A percentile compares a stretch with the other conserved stretches of the same genome.
Conservation (phyloP, 2,797 vertebrate genomes). For the Somateria mollissima region DNA sequence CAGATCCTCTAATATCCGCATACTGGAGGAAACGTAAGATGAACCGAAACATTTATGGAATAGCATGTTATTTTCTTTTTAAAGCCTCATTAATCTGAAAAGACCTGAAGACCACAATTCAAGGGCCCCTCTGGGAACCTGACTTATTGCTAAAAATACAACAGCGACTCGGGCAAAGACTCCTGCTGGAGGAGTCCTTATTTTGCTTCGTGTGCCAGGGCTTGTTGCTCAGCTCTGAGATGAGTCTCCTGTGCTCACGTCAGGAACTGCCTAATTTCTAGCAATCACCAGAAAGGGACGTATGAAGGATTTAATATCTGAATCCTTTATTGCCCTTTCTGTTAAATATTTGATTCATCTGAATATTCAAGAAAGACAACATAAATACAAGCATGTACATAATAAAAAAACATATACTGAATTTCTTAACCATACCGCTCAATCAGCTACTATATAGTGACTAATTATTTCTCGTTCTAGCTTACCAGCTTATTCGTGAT, state of each 20-base stretch:
- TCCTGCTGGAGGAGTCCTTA: neutral
- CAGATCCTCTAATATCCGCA: neutral
- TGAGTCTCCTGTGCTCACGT: neutral
- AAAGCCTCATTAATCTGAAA: neutral
- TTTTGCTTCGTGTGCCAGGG: rapidly evolving
- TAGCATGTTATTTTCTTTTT: rapidly evolving
- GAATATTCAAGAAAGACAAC: slow-evolving; percentile 60
- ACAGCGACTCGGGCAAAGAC: neutral
- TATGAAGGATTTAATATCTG: neutral
- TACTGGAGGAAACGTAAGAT: neutral
- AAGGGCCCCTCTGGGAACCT: neutral
- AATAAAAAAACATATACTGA: slow-evolving; percentile 6
- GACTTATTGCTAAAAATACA: neutral
- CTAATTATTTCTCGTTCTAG: slow-evolving; percentile 32
- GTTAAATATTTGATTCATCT: slow-evolving; percentile 68
- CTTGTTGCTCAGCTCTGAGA: neutral
- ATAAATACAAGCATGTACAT: slow-evolving; percentile 75
- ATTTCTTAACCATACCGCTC: slow-evolving; percentile 25
- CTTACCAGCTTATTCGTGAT: neutral
- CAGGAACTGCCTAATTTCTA: neutral
- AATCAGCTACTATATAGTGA: neutral
- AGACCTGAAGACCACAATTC: neutral
- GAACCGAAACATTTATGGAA: neutral
- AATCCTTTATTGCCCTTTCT: neutral
- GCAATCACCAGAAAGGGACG: neutral